Evolutionary conservation across 2,888 invertebrate genomes (phyloP).

Genomic region (Carpatolechia fugitivella): DNA sequence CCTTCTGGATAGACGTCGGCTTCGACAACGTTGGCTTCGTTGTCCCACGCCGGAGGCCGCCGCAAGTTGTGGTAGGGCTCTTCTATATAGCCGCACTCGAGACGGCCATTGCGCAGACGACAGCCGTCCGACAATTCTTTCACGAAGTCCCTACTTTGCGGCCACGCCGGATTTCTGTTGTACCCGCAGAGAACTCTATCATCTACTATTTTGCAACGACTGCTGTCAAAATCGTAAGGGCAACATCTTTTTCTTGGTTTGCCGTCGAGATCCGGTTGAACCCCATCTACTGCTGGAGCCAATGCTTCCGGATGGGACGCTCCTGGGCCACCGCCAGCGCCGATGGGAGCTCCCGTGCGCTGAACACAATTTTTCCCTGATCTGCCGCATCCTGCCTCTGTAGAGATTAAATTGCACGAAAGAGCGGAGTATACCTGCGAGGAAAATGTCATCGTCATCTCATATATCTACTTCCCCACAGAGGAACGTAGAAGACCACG

Average conservation of each 20-base stretch:
- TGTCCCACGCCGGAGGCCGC: slow-evolving; percentile 32
- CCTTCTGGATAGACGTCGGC: not conserved
- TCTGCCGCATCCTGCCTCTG: not conserved
- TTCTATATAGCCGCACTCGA: slow-evolving; percentile 59
- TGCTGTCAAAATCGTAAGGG: slow-evolving; percentile 42
- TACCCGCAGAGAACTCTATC: slow-evolving; percentile 3
- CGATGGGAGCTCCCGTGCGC: not conserved
- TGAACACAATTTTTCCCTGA: not conserved
- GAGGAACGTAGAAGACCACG: too few species aligned
- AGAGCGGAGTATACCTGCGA: not conserved
- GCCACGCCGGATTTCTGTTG: slow-evolving; percentile 19
- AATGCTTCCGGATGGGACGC: too few species aligned
- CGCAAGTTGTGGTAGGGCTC: slow-evolving; percentile 43
- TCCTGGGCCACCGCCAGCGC: not conserved
- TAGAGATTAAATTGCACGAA: not conserved
- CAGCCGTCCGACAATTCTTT: slow-evolving; percentile 47
- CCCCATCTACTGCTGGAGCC: too few species aligned
- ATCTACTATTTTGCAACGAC: not conserved
- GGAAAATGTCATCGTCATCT: too few species aligned
- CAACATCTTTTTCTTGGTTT: slow-evolving; percentile 46
- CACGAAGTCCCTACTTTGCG: slow-evolving; percentile 1
- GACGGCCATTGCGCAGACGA: slow-evolving; percentile 47
- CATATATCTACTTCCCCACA: too few species aligned
- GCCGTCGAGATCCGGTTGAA: not conserved
- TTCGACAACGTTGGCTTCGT: not conserved